Evolutionary conservation across 1,140 invertebrate genomes (phyloP).

Genomic region (Drosophila paulistorum): DNA sequence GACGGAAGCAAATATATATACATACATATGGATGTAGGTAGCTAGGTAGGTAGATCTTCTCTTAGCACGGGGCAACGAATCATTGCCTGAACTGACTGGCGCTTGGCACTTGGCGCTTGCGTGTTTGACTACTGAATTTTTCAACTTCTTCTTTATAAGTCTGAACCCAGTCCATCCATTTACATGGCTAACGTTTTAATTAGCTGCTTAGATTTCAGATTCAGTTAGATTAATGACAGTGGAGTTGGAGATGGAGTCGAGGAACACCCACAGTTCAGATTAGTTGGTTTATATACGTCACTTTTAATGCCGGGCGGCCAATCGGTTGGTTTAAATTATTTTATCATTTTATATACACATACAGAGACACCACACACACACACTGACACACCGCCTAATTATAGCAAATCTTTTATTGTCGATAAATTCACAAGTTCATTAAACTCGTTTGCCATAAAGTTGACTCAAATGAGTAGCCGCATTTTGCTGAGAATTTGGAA

Average conservation of each 20-base stretch:
- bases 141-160: constrained; percentile 29
- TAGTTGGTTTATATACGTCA: constrained; percentile 29
- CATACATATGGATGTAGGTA: neutral
- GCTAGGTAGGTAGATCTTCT: constrained; percentile 49
- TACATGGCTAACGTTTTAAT: constrained; percentile 74
- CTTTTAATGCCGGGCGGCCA: constrained; percentile 20
- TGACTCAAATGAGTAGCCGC: constrained; percentile 39
- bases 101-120: constrained; percentile 49
- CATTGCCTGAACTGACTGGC: neutral
- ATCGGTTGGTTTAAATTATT: constrained; percentile 38
- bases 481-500: constrained; percentile 24
- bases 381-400: constrained; percentile 47
- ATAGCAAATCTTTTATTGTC: constrained; percentile 72
- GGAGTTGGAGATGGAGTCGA: constrained; percentile 17
- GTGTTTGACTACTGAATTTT: constrained; percentile 70
- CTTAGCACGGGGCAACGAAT: constrained; percentile 46
- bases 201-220: constrained; percentile 54
- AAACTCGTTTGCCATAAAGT: constrained; percentile 52
- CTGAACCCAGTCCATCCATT: constrained; percentile 49
- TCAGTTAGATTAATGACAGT: constrained; percentile 53
- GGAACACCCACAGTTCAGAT: constrained; percentile 63
- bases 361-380: too few relatives aligned
- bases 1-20: constrained; percentile 61
- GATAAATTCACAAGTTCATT: constrained; percentile 76
- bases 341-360: constrained; percentile 59